A percentile compares a stretch with the other conserved stretches of the same genome.
Evolutionary conservation across 2,797 vertebrate genomes (phyloP).

Genomic region (Orestias chungarensis): DNA sequence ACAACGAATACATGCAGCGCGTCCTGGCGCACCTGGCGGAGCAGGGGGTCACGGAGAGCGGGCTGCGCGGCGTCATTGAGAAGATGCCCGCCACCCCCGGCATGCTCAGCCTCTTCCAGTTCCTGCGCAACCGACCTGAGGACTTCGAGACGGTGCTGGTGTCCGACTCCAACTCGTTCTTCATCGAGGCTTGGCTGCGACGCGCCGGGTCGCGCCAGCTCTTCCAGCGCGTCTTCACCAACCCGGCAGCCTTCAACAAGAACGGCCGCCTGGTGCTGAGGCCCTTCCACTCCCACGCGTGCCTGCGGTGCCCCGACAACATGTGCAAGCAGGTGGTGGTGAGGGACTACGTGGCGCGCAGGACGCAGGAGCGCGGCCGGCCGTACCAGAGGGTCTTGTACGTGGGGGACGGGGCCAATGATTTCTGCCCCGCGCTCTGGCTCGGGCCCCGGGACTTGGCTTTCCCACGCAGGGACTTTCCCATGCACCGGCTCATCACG

Average conservation of each 20-base stretch:
- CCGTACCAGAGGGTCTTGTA: slow-evolving; percentile 90
- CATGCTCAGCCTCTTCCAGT: slow-evolving; percentile 88
- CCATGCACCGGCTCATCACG: slow-evolving; percentile 90
- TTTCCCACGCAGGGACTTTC: slow-evolving; percentile 89
- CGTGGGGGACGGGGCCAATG: slow-evolving; percentile 94
- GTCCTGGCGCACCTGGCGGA: slow-evolving; percentile 90
- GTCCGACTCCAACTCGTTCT: slow-evolving; percentile 93
- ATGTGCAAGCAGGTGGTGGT: slow-evolving; percentile 95
- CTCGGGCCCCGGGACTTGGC: slow-evolving; percentile 85
- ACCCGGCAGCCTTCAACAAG: slow-evolving; percentile 88
- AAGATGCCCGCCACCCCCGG: slow-evolving; percentile 89
- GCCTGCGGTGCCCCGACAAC: slow-evolving; percentile 88
- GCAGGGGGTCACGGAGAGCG: slow-evolving; percentile 85
- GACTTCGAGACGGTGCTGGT: slow-evolving; percentile 91
- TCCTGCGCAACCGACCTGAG: slow-evolving; percentile 84
- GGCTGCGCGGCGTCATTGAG: slow-evolving; percentile 86
- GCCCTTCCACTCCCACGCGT: slow-evolving; percentile 92
- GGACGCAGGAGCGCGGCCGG: slow-evolving; percentile 83
- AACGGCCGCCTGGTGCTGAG: slow-evolving; percentile 85
- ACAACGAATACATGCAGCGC: slow-evolving; percentile 94
- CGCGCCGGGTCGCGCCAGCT: slow-evolving; percentile 80
- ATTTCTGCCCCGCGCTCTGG: slow-evolving; percentile 88
- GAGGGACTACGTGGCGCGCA: slow-evolving; percentile 85
- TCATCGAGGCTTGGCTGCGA: slow-evolving; percentile 87
- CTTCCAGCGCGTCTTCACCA: slow-evolving; percentile 91